Percentiles rank a stretch among this genome's conserved stretches.
Evolutionary conservation across 1,140 invertebrate genomes (phyloP).

Genomic region (Palaemon carinicauda): DNA sequence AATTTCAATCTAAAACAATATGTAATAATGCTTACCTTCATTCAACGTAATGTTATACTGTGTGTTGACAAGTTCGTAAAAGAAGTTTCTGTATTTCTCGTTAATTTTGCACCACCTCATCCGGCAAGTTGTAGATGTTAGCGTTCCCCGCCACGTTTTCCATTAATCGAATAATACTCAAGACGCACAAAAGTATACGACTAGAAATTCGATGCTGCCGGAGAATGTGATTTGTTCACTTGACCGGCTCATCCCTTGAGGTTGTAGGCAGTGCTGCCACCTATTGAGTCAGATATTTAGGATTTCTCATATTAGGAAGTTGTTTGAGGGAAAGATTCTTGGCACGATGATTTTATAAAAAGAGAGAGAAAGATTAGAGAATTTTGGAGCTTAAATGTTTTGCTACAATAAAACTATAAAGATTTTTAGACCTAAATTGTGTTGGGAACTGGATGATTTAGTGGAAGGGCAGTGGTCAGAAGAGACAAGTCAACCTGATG

Average conservation of each 20-base stretch:
- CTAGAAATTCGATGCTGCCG: background rate
- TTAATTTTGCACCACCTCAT: too few species aligned
- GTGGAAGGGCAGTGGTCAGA: background rate
- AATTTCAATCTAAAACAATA: too few species aligned
- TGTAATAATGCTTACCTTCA: too few species aligned
- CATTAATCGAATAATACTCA: background rate
- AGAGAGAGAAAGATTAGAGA: background rate
- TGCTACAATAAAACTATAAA: background rate
- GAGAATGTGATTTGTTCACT: conserved; percentile 3
- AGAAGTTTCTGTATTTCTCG: too few species aligned
- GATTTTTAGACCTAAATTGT: background rate
- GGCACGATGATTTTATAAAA: background rate
- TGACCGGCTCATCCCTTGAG: background rate
- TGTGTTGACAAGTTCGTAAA: too few species aligned
- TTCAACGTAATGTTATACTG: too few species aligned
- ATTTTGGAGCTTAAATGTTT: too few species aligned
- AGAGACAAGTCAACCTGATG: background rate
- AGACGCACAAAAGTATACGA: background rate
- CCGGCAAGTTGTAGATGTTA: background rate
- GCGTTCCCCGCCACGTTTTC: background rate
- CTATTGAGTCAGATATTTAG: background rate
- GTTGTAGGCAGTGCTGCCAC: background rate
- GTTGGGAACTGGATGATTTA: background rate
- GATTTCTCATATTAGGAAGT: background rate
- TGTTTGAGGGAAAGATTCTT: background rate